phyloP scores from a whole-genome alignment of 2,888 invertebrate genomes.

The Dasypolia templi region DNA sequence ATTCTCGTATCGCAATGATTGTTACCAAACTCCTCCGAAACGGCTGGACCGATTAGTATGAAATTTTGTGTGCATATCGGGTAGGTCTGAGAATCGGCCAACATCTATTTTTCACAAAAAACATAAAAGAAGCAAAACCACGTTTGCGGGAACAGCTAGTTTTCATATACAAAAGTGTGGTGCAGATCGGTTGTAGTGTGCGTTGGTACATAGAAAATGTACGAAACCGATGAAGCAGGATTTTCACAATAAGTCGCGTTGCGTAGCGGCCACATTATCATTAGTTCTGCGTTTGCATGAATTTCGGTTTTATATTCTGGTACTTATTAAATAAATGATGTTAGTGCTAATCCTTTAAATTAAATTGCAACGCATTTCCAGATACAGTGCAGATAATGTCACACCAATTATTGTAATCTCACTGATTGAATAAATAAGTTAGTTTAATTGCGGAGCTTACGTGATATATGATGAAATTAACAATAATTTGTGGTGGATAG shows the following conservation, averaged over 20 bases:
- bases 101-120: too few species aligned
- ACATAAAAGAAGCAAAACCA: too few species aligned
- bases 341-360: not conserved
- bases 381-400: not conserved
- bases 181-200: not conserved
- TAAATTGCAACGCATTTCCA: not conserved
- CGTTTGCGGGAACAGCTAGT: too few species aligned
- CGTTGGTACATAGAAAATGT: not conserved
- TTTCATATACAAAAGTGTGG: not conserved
- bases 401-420: conserved; percentile 16
- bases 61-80: too few species aligned
- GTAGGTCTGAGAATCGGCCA: too few species aligned
- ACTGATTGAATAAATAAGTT: not conserved
- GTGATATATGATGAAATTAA: not conserved
- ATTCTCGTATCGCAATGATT: too few species aligned
- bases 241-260: not conserved
- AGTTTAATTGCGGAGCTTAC: not conserved
- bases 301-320: not conserved
- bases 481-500: not conserved
- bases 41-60: too few species aligned
- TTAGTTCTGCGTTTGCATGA: not conserved
- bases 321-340: not conserved
- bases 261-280: not conserved
- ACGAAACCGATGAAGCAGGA: not conserved
- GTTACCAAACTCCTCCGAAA: too few species aligned